Evolutionary conservation across 2,888 invertebrate species (phyloP).

Genomic region (Hermaeophaga mercurialis): DNA sequence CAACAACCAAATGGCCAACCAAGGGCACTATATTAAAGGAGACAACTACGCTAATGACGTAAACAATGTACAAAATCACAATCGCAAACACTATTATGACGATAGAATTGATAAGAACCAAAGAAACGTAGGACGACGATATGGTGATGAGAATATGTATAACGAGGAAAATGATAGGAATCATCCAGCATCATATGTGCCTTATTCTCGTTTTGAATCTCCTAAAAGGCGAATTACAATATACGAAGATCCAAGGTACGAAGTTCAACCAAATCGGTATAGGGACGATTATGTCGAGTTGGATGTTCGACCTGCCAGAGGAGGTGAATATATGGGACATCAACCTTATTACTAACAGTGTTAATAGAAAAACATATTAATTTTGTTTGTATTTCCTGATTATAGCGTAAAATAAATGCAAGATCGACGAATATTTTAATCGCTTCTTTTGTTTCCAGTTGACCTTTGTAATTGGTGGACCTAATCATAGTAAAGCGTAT

Average conservation of each 20-base stretch:
- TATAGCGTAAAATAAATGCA: no score
- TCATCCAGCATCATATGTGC: conserved; percentile 13
- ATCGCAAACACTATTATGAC: conserved; percentile 49
- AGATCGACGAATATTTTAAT: no score
- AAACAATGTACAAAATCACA: conserved; percentile 47
- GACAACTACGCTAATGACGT: conserved; percentile 47
- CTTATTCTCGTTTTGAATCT: not conserved
- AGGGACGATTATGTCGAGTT: conserved; percentile 44
- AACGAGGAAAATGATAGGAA: conserved; percentile 39
- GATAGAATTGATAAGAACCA: conserved; percentile 43
- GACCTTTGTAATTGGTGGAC: no score
- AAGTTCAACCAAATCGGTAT: conserved; percentile 27
- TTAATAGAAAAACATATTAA: no score
- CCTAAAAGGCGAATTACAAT: conserved; percentile 51
- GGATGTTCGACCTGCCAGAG: conserved; percentile 42
- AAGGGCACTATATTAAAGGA: conserved; percentile 50
- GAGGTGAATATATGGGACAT: conserved; percentile 29
- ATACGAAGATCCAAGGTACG: conserved; percentile 53
- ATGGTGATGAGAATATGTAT: conserved; percentile 41
- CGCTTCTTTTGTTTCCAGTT: no score
- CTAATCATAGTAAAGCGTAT: no score
- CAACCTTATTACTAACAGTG: conserved; percentile 39
- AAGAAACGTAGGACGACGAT: conserved; percentile 39
- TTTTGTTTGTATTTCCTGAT: no score
- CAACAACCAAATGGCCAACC: conserved; percentile 46